A percentile compares a stretch with the other conserved stretches of the same genome.
Evolutionary conservation across 2,797 vertebrate genomes (phyloP).

Genomic region (Crenichthys baileyi): DNA sequence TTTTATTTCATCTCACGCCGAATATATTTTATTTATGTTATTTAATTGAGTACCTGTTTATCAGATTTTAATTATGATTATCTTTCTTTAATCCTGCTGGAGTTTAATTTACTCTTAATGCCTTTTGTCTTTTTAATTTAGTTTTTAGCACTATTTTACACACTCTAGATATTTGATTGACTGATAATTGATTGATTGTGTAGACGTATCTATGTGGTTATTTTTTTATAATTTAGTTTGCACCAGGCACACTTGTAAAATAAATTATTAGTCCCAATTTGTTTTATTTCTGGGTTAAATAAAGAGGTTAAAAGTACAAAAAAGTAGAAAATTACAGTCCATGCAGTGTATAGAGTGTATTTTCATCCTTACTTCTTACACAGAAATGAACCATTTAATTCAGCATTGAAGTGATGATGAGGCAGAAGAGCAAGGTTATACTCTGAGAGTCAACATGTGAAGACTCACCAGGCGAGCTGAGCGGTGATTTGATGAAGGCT

Average conservation of each 20-base stretch:
- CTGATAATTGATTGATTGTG: neutral
- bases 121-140: neutral
- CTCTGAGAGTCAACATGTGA: neutral
- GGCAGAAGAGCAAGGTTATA: neutral
- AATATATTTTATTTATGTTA: neutral
- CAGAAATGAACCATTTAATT: neutral
- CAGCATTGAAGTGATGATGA: neutral
- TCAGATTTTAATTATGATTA: neutral
- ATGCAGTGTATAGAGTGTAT: neutral
- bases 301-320: neutral
- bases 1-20: neutral
- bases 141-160: neutral
- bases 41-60: neutral
- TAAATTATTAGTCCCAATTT: neutral
- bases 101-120: neutral
- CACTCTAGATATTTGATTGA: neutral
- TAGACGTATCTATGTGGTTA: neutral
- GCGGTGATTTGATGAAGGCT: constrained; percentile 90
- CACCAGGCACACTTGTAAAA: neutral
- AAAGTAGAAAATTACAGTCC: neutral
- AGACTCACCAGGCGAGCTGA: constrained; percentile 85
- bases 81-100: too few relatives aligned
- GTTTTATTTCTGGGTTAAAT: neutral
- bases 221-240: neutral
- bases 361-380: too few relatives aligned